phyloP scores from a whole-genome alignment of 1,140 invertebrate genomes.

The Drosophila elegans region DNA sequence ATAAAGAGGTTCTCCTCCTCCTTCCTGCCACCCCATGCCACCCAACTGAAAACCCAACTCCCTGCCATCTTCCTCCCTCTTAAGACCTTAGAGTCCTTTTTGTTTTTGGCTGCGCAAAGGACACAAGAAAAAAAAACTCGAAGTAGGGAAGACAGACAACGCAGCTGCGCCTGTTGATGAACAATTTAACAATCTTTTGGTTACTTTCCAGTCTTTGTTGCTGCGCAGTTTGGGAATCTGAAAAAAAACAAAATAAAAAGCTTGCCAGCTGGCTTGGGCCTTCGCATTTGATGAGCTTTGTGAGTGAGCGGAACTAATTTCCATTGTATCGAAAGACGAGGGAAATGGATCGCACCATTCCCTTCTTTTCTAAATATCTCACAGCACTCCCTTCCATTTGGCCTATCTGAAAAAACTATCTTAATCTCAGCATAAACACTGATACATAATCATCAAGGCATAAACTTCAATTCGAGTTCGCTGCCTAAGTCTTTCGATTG shows the following conservation, averaged over 20 bases:
- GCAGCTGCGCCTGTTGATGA: constrained; percentile 46
- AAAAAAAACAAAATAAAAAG: constrained; percentile 22
- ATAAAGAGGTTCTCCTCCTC: constrained; percentile 23
- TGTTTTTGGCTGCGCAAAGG: constrained; percentile 19
- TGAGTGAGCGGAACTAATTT: constrained; percentile 47
- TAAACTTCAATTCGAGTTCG: constrained; percentile 35
- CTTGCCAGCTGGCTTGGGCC: constrained; percentile 31
- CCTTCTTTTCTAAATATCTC: background rate
- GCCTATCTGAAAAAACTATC: constrained; percentile 20
- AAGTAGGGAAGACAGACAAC: constrained; percentile 22
- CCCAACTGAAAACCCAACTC: constrained; percentile 15
- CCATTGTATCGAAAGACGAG: constrained; percentile 28
- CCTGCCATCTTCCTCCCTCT: constrained; percentile 13
- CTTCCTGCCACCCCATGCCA: constrained; percentile 35
- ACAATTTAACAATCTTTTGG: constrained; percentile 30
- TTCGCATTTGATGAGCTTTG: constrained; percentile 33
- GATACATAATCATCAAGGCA: constrained; percentile 32
- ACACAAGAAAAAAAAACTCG: constrained; percentile 18
- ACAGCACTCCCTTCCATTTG: constrained; percentile 26
- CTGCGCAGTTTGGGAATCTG: constrained; percentile 46
- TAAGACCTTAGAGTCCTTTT: constrained; percentile 9
- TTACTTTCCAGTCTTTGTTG: constrained; percentile 24
- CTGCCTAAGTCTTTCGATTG: constrained; percentile 50
- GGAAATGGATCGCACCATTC: background rate
- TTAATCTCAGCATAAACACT: constrained; percentile 43